phyloP scores from a whole-genome alignment of 2,797 vertebrate species.

The Apogon hyalosoma region DNA sequence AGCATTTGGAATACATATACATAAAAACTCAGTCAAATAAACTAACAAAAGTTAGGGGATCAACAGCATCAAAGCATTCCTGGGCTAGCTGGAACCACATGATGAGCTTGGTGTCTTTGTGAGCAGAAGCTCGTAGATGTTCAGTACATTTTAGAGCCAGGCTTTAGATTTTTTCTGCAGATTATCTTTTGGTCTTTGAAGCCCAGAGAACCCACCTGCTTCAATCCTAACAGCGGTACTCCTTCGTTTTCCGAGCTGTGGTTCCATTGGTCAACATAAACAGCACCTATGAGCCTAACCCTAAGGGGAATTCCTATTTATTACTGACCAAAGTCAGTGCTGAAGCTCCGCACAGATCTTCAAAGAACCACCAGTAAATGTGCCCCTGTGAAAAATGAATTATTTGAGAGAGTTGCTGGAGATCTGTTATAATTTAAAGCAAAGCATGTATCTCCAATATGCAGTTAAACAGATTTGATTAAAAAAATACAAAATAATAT shows the following conservation, averaged over 20 bases:
- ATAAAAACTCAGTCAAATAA: constrained; percentile 85
- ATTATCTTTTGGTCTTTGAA: constrained; percentile 86
- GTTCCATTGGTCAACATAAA: constrained; percentile 81
- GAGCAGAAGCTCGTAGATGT: constrained; percentile 83
- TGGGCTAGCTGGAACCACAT: constrained; percentile 72
- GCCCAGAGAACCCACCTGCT: constrained; percentile 83
- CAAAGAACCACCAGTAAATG: constrained; percentile 71
- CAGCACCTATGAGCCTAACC: constrained; percentile 76
- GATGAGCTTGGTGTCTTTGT: constrained; percentile 82
- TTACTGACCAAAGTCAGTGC: constrained; percentile 76
- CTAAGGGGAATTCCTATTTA: constrained; percentile 78
- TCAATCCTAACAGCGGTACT: constrained; percentile 72
- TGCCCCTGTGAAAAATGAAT: constrained; percentile 72
- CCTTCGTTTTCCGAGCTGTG: constrained; percentile 69
- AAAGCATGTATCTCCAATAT: constrained; percentile 52
- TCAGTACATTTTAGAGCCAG: constrained; percentile 80
- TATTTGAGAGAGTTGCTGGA: constrained; percentile 61
- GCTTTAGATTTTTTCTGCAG: constrained; percentile 79
- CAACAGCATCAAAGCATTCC: constrained; percentile 84
- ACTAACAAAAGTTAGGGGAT: constrained; percentile 84
- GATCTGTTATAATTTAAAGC: constrained; percentile 68
- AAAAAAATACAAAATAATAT: too few species aligned
- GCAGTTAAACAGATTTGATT: constrained; percentile 17
- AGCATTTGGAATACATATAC: constrained; percentile 83
- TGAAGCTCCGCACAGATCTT: constrained; percentile 75